A percentile compares a stretch with the other conserved stretches of the same genome.
Conservation (phyloP, 2,888 invertebrate species). For the Rhagium mordax region DNA sequence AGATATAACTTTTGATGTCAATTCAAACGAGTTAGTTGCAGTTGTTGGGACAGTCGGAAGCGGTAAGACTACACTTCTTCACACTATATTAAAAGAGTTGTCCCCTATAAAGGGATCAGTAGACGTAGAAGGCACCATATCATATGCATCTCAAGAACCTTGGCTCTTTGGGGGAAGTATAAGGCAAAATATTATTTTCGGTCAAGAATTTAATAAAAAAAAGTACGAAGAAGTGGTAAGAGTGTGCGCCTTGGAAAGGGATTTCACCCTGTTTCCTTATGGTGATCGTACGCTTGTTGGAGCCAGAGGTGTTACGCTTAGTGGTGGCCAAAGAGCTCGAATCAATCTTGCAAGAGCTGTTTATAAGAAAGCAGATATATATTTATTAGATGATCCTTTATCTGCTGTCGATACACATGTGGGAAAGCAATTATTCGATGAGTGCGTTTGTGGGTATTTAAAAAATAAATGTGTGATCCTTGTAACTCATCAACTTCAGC, state of each 20-base stretch:
- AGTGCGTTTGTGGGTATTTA: constrained; percentile 78
- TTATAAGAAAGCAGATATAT: too few relatives aligned
- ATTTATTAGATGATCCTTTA: too few relatives aligned
- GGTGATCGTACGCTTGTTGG: constrained; percentile 87
- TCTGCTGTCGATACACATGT: too few relatives aligned
- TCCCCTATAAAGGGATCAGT: constrained; percentile 77
- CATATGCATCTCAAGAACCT: constrained; percentile 88
- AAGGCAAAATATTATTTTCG: constrained; percentile 94
- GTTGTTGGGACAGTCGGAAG: constrained; percentile 78
- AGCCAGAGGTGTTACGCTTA: too few relatives aligned
- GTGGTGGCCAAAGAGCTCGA: constrained; percentile 90
- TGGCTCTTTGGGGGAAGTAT: constrained; percentile 88
- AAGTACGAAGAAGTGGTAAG: constrained; percentile 78
- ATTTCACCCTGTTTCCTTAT: constrained; percentile 81
- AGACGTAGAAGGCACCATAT: constrained; percentile 78
- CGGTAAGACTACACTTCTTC: constrained; percentile 74
- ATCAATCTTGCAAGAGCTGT: constrained; percentile 88
- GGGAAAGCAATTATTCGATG: constrained; percentile 88
- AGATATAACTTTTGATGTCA: constrained; percentile 77
- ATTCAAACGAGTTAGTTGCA: constrained; percentile 73
- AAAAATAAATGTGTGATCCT: constrained; percentile 79
- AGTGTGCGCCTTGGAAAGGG: constrained; percentile 80
- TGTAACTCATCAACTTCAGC: too few relatives aligned
- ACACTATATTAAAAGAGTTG: constrained; percentile 79
- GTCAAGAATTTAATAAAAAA: constrained; percentile 79